Conservation (phyloP, 2,113 vertebrate genomes). For the Chitala chitala region DNA sequence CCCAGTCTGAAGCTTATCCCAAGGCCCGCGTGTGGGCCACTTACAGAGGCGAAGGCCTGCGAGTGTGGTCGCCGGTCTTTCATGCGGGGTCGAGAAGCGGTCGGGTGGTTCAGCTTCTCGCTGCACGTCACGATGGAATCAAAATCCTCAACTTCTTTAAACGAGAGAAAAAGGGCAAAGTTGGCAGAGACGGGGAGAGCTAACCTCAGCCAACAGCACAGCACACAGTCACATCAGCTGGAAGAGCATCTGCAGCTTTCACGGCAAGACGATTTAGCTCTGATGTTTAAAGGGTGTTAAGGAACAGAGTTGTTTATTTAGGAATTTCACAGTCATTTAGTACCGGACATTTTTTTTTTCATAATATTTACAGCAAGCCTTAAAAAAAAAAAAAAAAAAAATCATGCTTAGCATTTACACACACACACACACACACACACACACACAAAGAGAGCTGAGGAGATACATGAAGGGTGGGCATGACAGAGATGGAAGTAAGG, state of each 20-base stretch:
- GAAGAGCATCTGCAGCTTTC: not conserved
- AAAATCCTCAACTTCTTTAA: constrained; percentile 85
- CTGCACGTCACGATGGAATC: constrained; percentile 78
- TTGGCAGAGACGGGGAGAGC: not conserved
- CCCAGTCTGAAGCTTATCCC: too few species aligned
- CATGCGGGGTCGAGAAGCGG: constrained; percentile 83
- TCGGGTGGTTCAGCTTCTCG: constrained; percentile 92
- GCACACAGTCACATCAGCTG: not conserved
- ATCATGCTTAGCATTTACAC: not conserved
- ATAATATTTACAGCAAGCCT: too few species aligned
- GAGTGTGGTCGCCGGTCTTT: constrained; percentile 88
- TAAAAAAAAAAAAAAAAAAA: not conserved
- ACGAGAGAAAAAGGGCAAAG: not conserved
- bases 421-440: not conserved
- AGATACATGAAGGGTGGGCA: not conserved
- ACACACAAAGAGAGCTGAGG: not conserved
- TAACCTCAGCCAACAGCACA: not conserved
- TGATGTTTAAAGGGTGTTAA: too few species aligned
- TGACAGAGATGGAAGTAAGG: not conserved
- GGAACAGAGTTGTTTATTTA: too few species aligned
- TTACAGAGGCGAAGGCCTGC: constrained; percentile 84
- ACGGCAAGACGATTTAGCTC: not conserved
- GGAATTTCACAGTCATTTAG: too few species aligned
- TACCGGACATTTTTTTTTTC: too few species aligned
- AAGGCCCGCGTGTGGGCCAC: constrained; percentile 43